Percentiles rank a stretch among this genome's conserved stretches.
Evolutionary conservation across 2,888 invertebrate species (phyloP).

Genomic region (Teinopalpus imperialis): DNA sequence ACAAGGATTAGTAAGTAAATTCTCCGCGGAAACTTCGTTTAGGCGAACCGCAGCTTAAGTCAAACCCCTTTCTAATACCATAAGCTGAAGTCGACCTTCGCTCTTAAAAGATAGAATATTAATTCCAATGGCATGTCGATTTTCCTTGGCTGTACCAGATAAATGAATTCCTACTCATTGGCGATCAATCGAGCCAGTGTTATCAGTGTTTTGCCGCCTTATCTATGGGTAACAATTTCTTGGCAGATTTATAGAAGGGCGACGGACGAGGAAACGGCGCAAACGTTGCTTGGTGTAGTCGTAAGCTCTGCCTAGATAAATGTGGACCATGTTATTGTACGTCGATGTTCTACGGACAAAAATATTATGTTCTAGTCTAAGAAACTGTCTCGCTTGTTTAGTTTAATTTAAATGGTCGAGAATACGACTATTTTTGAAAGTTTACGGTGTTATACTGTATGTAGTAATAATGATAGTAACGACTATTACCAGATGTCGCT

Average conservation of each 20-base stretch:
- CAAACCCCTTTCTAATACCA: constrained; percentile 31
- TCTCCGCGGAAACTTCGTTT: constrained; percentile 37
- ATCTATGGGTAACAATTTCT: constrained; percentile 54
- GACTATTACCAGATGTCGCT: too few species aligned
- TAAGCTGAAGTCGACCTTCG: constrained; percentile 26
- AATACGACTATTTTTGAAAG: too few species aligned
- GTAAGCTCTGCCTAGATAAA: not conserved
- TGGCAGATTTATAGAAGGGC: constrained; percentile 51
- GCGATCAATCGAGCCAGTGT: constrained; percentile 71
- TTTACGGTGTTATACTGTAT: too few species aligned
- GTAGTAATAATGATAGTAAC: too few species aligned
- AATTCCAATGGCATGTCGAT: constrained; percentile 26
- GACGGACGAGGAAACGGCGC: not conserved
- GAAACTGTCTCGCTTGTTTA: too few species aligned
- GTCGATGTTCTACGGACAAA: not conserved
- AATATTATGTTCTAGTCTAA: not conserved
- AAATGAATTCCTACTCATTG: constrained; percentile 79
- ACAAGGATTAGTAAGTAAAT: constrained; percentile 29
- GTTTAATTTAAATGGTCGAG: too few species aligned
- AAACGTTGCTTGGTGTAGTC: constrained; percentile 7
- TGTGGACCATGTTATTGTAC: not conserved
- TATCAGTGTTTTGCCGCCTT: constrained; percentile 73
- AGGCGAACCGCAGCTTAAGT: constrained; percentile 47
- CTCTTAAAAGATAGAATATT: constrained; percentile 27
- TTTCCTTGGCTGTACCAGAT: constrained; percentile 47